Evolutionary conservation across 2,113 vertebrate genomes (phyloP).

Genomic region (Lophius piscatorius): DNA sequence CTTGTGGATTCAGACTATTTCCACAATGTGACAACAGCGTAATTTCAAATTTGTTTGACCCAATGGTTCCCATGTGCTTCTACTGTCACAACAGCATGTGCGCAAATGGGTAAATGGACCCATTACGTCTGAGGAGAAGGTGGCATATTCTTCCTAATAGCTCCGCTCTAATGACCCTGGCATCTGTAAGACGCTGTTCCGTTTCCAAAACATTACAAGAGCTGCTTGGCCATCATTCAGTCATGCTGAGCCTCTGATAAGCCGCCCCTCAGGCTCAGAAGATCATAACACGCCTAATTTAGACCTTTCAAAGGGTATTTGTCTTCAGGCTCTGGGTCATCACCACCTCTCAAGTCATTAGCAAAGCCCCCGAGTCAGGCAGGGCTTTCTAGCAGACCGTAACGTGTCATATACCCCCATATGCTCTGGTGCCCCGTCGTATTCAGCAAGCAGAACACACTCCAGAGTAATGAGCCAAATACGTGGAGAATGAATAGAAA

Average conservation of each 20-base stretch:
- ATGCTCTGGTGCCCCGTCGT: background rate
- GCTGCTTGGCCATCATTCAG: conserved; percentile 40
- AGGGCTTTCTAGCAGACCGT: conserved; percentile 4
- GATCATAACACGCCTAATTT: conserved; percentile 42
- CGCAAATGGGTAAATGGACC: conserved; percentile 35
- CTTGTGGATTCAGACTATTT: conserved; percentile 29
- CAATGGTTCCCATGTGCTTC: conserved; percentile 19
- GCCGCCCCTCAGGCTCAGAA: background rate
- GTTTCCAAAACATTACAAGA: conserved; percentile 46
- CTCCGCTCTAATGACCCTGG: conserved; percentile 45
- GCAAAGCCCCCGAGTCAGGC: conserved; percentile 21
- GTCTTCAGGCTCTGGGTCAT: conserved; percentile 38
- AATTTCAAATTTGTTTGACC: conserved; percentile 28
- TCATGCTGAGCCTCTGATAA: conserved; percentile 9
- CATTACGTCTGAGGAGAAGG: conserved; percentile 28
- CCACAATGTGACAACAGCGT: conserved; percentile 30
- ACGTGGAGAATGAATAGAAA: too few relatives aligned
- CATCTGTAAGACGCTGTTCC: conserved; percentile 24
- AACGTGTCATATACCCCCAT: background rate
- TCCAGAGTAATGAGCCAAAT: background rate
- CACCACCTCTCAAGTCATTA: conserved; percentile 40
- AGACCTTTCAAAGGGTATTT: conserved; percentile 18
- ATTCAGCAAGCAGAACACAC: background rate
- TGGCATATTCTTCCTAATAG: conserved; percentile 39
- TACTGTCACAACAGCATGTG: conserved; percentile 19